phyloP scores from a whole-genome alignment of 2,888 invertebrate species.

The Epinotia demarniana region DNA sequence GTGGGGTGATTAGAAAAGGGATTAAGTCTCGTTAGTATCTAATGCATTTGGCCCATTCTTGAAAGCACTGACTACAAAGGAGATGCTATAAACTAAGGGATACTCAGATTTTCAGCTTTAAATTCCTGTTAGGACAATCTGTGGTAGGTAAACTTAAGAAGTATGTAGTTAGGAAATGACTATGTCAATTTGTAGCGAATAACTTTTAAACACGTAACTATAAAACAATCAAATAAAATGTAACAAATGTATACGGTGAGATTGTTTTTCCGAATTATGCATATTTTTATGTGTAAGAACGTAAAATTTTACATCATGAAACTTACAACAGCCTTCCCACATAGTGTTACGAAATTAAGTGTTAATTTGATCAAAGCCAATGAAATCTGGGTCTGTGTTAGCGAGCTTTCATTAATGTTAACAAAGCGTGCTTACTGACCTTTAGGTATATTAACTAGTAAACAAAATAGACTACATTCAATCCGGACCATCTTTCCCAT shows the following conservation, averaged over 20 bases:
- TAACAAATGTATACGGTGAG: background rate
- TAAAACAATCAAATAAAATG: too few relatives aligned
- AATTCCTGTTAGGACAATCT: conserved; percentile 8
- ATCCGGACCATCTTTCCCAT: conserved; percentile 1
- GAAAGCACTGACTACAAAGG: conserved; percentile 14
- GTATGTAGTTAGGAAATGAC: background rate
- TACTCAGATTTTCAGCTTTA: conserved; percentile 4
- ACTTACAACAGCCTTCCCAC: background rate
- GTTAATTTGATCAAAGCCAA: conserved; percentile 40
- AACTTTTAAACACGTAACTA: too few relatives aligned
- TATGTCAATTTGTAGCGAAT: background rate
- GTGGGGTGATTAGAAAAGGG: background rate
- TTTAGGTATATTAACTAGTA: conserved; percentile 6
- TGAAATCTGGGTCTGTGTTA: conserved; percentile 36
- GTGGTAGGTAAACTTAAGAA: conserved; percentile 7
- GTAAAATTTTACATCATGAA: background rate
- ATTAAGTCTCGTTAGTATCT: background rate
- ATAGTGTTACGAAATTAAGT: conserved; percentile 25
- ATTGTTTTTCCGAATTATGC: background rate
- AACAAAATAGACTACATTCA: background rate
- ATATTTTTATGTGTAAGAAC: background rate
- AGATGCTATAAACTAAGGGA: background rate
- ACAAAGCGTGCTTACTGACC: conserved; percentile 35
- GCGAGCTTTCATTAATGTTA: conserved; percentile 31
- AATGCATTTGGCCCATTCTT: conserved; percentile 5